A percentile compares a stretch with the other conserved stretches of the same genome.
Conservation (phyloP, 2,888 invertebrate species). For the Hydroisotoma schaefferi region DNA sequence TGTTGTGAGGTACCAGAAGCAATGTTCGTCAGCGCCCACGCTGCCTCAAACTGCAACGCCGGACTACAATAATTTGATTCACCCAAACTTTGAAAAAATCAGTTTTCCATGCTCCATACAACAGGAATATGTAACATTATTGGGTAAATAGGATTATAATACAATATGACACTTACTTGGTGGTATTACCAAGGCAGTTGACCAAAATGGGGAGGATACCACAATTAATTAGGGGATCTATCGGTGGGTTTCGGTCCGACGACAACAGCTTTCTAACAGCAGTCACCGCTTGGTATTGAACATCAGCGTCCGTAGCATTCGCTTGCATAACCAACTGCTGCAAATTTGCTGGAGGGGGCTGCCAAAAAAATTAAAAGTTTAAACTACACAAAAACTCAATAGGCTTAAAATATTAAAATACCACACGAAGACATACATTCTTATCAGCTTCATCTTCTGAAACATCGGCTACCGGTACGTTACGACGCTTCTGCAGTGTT, state of each 20-base stretch:
- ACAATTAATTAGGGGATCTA: conserved; percentile 74
- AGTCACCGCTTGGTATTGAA: conserved; percentile 62
- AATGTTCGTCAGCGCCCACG: conserved; percentile 97
- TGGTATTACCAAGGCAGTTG: conserved; percentile 41
- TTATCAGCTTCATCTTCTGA: conserved; percentile 46
- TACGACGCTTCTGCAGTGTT: conserved; percentile 89
- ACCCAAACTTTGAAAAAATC: background rate
- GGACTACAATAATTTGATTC: conserved; percentile 55
- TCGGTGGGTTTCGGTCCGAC: conserved; percentile 85
- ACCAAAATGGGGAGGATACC: conserved; percentile 71
- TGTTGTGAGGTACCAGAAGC: conserved; percentile 92
- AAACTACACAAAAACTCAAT: background rate
- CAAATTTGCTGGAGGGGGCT: conserved; percentile 40
- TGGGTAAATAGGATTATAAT: background rate
- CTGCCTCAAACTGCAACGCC: conserved; percentile 86
- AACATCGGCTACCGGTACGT: conserved; percentile 85
- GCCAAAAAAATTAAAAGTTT: conserved; percentile 21
- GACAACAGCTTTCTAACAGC: conserved; percentile 84
- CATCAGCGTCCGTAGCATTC: conserved; percentile 36
- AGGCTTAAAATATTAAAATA: conserved; percentile 6
- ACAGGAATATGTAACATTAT: background rate
- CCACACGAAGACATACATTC: conserved; percentile 6
- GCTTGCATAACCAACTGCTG: conserved; percentile 42
- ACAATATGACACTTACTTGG: conserved; percentile 27
- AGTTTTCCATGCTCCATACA: background rate